phyloP scores from a whole-genome alignment of 2,113 vertebrate species.

The Oryzias javanicus region DNA sequence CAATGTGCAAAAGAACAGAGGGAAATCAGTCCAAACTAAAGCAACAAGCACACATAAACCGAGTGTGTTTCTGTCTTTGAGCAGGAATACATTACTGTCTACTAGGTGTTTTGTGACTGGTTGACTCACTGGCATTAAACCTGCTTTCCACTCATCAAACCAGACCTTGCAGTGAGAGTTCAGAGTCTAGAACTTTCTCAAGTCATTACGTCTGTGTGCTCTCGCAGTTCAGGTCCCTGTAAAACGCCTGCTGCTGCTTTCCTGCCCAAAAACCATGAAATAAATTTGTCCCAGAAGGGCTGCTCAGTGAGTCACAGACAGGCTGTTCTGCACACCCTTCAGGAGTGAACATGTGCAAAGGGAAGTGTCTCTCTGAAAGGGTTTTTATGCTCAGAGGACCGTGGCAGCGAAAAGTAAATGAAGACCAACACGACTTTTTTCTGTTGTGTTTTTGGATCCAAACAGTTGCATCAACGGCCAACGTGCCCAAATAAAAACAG shows the following conservation, averaged over 20 bases:
- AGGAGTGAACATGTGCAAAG: constrained; percentile 14
- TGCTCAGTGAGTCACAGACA: constrained; percentile 25
- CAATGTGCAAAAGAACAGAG: too few species aligned
- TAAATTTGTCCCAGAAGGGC: constrained; percentile 15
- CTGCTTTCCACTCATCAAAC: too few species aligned
- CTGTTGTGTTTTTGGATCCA: not conserved
- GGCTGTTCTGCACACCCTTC: constrained; percentile 22
- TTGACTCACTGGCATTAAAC: too few species aligned
- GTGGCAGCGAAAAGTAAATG: not conserved
- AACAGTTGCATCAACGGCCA: not conserved
- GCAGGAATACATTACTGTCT: too few species aligned
- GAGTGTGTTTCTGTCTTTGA: too few species aligned
- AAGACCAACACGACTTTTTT: not conserved
- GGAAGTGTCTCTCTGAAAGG: constrained; percentile 15
- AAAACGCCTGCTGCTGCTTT: not conserved
- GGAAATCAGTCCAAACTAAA: too few species aligned
- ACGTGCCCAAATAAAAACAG: not conserved
- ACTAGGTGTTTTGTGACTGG: too few species aligned
- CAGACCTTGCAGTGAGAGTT: too few species aligned
- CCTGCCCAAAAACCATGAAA: not conserved
- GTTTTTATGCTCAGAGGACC: not conserved
- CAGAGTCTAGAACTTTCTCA: too few species aligned
- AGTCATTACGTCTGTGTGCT: not conserved
- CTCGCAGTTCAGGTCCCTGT: too few species aligned
- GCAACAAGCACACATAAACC: too few species aligned